phyloP scores from a whole-genome alignment of 2,113 vertebrate species.

The Quiscalus mexicanus region DNA sequence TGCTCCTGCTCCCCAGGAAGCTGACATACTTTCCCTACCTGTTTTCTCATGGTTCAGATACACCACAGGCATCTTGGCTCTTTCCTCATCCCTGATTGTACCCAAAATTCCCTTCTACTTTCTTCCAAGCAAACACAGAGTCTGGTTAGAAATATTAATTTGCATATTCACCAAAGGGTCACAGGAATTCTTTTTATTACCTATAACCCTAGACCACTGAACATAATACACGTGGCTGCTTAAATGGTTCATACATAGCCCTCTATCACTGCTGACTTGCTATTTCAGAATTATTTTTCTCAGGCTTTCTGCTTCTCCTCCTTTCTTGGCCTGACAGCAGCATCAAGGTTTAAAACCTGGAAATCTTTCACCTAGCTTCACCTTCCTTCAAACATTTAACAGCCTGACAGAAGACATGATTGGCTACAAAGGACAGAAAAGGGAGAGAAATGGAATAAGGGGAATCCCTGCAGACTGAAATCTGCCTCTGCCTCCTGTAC shows the following conservation, averaged over 20 bases:
- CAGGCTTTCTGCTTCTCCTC: background rate
- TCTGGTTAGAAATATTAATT: background rate
- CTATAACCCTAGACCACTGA: background rate
- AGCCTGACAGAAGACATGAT: background rate
- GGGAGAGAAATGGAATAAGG: background rate
- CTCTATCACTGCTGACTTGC: background rate
- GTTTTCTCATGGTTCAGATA: fast-evolving
- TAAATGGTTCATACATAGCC: fast-evolving
- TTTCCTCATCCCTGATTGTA: background rate
- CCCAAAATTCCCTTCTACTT: background rate
- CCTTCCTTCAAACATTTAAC: background rate
- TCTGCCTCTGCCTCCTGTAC: background rate
- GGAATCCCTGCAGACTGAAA: background rate
- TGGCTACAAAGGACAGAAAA: background rate
- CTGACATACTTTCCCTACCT: fast-evolving
- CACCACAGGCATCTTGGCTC: fast-evolving
- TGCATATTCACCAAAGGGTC: background rate
- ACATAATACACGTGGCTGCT: background rate
- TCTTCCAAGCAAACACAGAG: fast-evolving
- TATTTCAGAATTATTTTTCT: background rate
- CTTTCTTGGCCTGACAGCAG: background rate
- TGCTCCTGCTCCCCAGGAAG: background rate
- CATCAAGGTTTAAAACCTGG: background rate
- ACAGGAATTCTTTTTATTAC: background rate
- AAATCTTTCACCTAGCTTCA: background rate